Base-by-base conservation (phyloP, 2,797 vertebrate genomes). In the Ambastaia sidthimunki region DNA sequence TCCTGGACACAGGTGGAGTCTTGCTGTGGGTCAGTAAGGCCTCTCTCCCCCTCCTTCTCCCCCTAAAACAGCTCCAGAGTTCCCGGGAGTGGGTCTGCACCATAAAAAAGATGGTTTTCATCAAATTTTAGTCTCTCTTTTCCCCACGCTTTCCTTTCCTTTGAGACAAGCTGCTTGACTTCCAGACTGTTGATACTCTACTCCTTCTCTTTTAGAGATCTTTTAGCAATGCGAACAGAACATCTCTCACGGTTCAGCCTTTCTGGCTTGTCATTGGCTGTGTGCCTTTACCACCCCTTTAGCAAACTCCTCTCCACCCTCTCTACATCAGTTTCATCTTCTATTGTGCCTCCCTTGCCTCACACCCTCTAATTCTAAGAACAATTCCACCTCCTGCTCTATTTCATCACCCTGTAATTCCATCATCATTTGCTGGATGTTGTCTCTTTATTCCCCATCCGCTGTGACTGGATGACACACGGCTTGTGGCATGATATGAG, bases 191-290 rank as follows among this genome's bases (percentile, higher is more conserved):
- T 82, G 68, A 65, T 59, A 16, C 16, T 80, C 41, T 59, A 16
- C 16, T 80, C 41, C 47, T 67, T 63, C 19, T 47, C 31, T 55
- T 74, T 77, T 74, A 77, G 31, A 21, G 74, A 69, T 34, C 75
- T 83, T 81, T 79, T 76, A 80, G 80, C 82, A 60, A 82, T 28
- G 83, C 81, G 71, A 86, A 87, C 82, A 76, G 78, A 87, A 74
- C 76, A 83, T 84, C 85, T 89, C 81, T 87, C 87, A 89, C 91
- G 89, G 87, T 85, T 79, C 84, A 84, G 69, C 60, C 88, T 88
- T 87, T 88, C 89, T 87, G 85, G 23, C 78, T 86, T 86, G 86
- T 87, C 89, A 93, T 93, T 94, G 93, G 93, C 90, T 92, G 82
- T 66, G 55, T 71, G 84, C 48, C 75, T 86, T 89, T 84, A 87